Percentiles rank a stretch among this genome's conserved stretches.
Evolutionary conservation across 2,113 vertebrate genomes (phyloP).

Genomic region (Corynorhinus townsendii): DNA sequence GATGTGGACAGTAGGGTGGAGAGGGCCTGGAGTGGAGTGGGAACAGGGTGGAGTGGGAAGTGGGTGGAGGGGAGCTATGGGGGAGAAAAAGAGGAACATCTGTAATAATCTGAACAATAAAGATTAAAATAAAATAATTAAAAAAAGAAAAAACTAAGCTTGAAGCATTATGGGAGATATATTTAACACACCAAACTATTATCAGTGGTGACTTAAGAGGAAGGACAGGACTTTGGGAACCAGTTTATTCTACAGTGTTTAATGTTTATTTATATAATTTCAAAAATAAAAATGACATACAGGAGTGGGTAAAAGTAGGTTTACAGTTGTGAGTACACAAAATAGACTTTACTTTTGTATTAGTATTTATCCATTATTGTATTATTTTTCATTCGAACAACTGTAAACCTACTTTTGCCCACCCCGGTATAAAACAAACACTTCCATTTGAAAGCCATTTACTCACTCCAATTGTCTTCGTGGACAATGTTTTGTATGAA

Average conservation of each 20-base stretch:
- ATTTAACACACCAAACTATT: slow-evolving; percentile 26
- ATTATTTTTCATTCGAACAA: background rate
- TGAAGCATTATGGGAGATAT: background rate
- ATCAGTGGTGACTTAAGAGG: background rate
- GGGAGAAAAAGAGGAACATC: no score
- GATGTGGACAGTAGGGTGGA: no score
- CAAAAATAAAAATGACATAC: background rate
- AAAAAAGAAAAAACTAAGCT: slow-evolving; percentile 12
- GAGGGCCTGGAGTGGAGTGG: no score
- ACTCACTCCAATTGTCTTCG: background rate
- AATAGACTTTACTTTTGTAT: background rate
- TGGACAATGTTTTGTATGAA: background rate
- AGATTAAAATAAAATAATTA: no score
- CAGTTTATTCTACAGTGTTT: background rate
- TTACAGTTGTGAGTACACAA: background rate
- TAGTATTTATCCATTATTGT: background rate
- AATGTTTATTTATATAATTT: background rate
- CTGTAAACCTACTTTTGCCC: background rate
- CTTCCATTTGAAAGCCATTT: background rate
- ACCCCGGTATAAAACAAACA: background rate
- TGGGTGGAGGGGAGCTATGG: no score
- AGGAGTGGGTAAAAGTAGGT: background rate
- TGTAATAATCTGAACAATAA: no score
- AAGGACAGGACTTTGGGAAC: background rate
- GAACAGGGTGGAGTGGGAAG: no score